These are phyloP conservation scores for Pterocles gutturalis DNA, from an alignment of 2,113 vertebrate genomes.

Conservation along the genomic window DNA sequence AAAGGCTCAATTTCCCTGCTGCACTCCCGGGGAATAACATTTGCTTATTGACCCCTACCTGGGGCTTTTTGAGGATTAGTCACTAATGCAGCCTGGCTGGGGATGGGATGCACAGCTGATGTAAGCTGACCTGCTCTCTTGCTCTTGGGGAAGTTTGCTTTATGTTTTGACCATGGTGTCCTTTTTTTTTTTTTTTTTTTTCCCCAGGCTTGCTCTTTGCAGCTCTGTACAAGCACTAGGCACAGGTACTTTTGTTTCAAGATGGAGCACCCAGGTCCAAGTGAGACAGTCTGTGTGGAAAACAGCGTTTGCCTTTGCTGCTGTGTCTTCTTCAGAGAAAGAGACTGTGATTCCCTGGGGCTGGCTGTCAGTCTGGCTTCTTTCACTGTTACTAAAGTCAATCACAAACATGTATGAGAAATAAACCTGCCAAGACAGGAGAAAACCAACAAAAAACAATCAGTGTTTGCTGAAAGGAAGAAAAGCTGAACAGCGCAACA, in stretches of 20 bases:
- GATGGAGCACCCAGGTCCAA: not conserved
- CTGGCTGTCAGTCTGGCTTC: not conserved
- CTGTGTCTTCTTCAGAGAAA: not conserved
- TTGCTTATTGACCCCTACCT: conserved; percentile 27
- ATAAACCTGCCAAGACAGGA: conserved; percentile 39
- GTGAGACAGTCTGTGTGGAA: not conserved
- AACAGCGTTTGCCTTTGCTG: not conserved
- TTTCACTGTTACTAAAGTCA: not conserved
- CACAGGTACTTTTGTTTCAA: not conserved
- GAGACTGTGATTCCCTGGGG: not conserved
- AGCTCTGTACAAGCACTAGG: not conserved
- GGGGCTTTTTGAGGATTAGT: conserved; percentile 13
- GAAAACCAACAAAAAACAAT: conserved; percentile 26
- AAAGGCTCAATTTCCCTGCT: conserved; percentile 13
- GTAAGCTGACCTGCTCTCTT: not conserved
- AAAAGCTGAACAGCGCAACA: not conserved
- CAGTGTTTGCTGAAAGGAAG: conserved; percentile 10
- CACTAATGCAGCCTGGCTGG: not conserved
- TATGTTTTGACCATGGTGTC: not conserved
- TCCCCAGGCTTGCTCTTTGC: not conserved
- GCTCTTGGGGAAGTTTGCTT: not conserved
- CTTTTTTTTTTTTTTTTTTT: not conserved
- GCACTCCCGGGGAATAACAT: not conserved
- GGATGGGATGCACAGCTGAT: not conserved
- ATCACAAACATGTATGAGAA: not conserved